Conservation (phyloP, 2,888 invertebrate species). For the Ganaspis brasiliensis region DNA sequence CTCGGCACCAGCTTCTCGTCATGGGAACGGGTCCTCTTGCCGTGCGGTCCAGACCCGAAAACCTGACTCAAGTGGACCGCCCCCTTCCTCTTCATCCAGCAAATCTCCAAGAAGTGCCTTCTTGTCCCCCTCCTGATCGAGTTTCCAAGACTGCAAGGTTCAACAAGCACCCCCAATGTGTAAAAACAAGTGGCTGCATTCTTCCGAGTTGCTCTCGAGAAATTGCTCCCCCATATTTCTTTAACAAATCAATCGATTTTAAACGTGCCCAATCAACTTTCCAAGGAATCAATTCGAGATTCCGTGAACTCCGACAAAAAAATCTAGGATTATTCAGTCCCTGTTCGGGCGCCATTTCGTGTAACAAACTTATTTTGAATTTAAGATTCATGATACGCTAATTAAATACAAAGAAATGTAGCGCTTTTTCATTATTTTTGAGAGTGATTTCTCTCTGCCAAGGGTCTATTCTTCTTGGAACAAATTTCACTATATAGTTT, state of each 20-base stretch:
- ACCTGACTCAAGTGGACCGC: conserved; percentile 70
- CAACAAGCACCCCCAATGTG: neutral
- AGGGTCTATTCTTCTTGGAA: conserved; percentile 36
- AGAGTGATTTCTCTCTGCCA: too few relatives aligned
- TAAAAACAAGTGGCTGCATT: conserved; percentile 35
- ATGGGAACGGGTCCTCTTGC: conserved; percentile 76
- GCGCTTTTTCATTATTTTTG: too few relatives aligned
- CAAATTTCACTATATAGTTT: conserved; percentile 52
- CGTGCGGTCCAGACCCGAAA: conserved; percentile 71
- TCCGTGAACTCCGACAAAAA: neutral
- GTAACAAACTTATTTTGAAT: too few relatives aligned
- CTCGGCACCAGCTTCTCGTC: conserved; percentile 78
- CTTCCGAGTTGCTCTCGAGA: neutral
- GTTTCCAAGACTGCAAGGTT: neutral
- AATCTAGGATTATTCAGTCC: too few relatives aligned
- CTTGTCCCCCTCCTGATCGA: neutral
- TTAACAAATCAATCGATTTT: conserved; percentile 29
- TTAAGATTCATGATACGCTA: too few relatives aligned
- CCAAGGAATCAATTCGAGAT: neutral
- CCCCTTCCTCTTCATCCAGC: conserved; percentile 54
- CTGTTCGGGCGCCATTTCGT: too few relatives aligned
- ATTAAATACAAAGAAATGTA: too few relatives aligned
- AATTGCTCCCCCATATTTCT: neutral
- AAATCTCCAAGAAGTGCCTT: conserved; percentile 29
- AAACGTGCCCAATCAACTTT: neutral